Evolutionary conservation across 2,888 invertebrate species (phyloP).

Genomic region (Spatulosminthurus flaviceps): DNA sequence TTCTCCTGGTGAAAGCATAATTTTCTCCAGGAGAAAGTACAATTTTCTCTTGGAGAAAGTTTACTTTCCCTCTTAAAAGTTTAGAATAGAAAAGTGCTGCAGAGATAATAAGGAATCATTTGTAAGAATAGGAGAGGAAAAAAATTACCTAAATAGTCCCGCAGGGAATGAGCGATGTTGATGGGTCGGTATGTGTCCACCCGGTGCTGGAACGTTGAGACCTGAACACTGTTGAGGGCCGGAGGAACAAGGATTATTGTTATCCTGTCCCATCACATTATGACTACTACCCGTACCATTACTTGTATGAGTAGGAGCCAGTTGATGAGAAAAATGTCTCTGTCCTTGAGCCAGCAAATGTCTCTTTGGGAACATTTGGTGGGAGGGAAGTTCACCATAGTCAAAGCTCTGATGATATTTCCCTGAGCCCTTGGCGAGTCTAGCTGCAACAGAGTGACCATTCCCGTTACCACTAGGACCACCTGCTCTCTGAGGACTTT

Average conservation of each 20-base stretch:
- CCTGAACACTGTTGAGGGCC: constrained; percentile 26
- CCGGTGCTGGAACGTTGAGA: background rate
- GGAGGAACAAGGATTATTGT: background rate
- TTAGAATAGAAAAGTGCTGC: too few species aligned
- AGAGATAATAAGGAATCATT: background rate
- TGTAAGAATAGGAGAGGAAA: background rate
- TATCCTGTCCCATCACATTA: constrained; percentile 25
- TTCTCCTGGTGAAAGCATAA: too few species aligned
- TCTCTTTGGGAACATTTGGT: constrained; percentile 64
- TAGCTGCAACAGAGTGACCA: background rate
- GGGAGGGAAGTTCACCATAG: constrained; percentile 63
- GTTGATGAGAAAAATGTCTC: constrained; percentile 57
- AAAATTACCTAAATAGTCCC: constrained; percentile 59
- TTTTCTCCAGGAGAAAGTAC: too few species aligned
- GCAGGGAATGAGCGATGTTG: constrained; percentile 61
- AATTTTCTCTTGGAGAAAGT: too few species aligned
- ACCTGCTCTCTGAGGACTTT: constrained; percentile 53
- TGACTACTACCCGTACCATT: constrained; percentile 45
- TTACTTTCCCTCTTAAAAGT: too few species aligned
- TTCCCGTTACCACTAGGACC: constrained; percentile 1
- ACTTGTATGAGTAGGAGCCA: constrained; percentile 35
- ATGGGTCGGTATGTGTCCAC: constrained; percentile 35
- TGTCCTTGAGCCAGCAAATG: constrained; percentile 56
- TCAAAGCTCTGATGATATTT: constrained; percentile 59
- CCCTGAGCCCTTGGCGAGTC: background rate